Percentiles rank a stretch among this genome's conserved stretches.
Evolutionary conservation across 1,140 invertebrate genomes (phyloP).

Genomic region (Chironomus tepperi): DNA sequence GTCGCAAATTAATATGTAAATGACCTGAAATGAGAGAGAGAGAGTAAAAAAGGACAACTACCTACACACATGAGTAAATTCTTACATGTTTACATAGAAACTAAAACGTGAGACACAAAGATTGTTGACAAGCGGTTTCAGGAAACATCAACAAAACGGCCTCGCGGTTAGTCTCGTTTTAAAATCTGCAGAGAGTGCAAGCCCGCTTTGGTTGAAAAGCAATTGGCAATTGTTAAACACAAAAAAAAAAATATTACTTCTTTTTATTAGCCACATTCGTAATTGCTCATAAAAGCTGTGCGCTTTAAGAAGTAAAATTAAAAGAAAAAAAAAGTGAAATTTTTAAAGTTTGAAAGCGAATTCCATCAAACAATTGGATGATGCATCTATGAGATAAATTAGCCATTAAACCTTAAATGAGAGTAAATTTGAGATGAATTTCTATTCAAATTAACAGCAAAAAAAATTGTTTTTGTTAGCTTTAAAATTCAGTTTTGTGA

Average conservation of each 20-base stretch:
- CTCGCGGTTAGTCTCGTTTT: slow-evolving; percentile 11
- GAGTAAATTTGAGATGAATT: background rate
- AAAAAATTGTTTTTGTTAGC: background rate
- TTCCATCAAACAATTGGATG: background rate
- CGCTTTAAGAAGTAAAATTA: too few relatives aligned
- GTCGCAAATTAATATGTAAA: background rate
- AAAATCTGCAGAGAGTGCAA: background rate
- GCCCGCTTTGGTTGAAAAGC: background rate
- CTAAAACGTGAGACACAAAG: background rate
- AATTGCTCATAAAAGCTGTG: too few relatives aligned
- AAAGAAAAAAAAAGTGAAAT: slow-evolving; percentile 15
- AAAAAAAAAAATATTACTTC: background rate
- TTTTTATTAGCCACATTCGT: too few relatives aligned
- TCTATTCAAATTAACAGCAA: background rate
- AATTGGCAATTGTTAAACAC: background rate
- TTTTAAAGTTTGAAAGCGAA: background rate
- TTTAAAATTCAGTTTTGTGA: background rate
- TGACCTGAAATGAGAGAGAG: background rate
- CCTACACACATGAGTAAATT: too few relatives aligned
- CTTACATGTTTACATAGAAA: background rate
- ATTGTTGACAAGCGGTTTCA: background rate
- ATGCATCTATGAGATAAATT: background rate
- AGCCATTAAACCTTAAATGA: background rate
- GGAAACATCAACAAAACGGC: background rate
- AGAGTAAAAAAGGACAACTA: background rate